Evolutionary conservation across 2,797 vertebrate species (phyloP).

Genomic region (Hydrophis major): DNA sequence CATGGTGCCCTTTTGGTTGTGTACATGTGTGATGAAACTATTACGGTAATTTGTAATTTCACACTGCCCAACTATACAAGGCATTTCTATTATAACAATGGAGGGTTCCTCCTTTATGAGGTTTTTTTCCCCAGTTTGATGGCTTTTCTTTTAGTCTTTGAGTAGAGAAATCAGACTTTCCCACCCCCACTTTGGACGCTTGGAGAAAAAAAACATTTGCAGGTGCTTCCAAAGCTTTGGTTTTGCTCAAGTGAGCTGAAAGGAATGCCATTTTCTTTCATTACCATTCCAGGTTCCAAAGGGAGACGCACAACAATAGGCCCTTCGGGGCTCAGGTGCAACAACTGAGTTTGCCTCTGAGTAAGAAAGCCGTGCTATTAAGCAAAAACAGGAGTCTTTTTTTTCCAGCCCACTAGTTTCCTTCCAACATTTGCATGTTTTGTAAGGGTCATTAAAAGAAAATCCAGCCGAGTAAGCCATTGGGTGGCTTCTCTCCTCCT

Average conservation of each 20-base stretch:
- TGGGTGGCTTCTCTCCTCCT: neutral
- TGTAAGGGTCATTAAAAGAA: slow-evolving; percentile 14
- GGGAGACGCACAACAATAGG: slow-evolving; percentile 17
- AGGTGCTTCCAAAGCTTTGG: slow-evolving; percentile 13
- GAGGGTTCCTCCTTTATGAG: slow-evolving; percentile 51
- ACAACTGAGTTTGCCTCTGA: slow-evolving; percentile 52
- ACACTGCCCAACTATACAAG: slow-evolving; percentile 37
- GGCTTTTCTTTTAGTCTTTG: slow-evolving; percentile 44
- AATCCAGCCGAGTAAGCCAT: neutral
- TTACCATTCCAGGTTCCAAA: slow-evolving; percentile 53
- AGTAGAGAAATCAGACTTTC: slow-evolving; percentile 27
- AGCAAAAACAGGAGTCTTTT: slow-evolving; percentile 21
- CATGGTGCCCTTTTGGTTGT: slow-evolving; percentile 30
- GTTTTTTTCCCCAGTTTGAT: slow-evolving; percentile 29
- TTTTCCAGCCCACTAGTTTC: neutral
- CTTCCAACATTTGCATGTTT: slow-evolving; percentile 33
- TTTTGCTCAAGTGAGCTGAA: slow-evolving; percentile 52
- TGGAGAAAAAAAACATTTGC: slow-evolving; percentile 18
- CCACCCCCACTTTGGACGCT: slow-evolving; percentile 23
- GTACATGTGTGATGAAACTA: slow-evolving; percentile 22
- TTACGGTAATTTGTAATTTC: slow-evolving; percentile 25
- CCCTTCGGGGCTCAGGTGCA: slow-evolving; percentile 37
- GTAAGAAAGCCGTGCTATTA: slow-evolving; percentile 38
- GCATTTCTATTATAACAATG: slow-evolving; percentile 15
- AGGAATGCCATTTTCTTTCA: slow-evolving; percentile 52